Conservation (phyloP, 2,888 invertebrate species). For the Pycnomerus fuliginosus region DNA sequence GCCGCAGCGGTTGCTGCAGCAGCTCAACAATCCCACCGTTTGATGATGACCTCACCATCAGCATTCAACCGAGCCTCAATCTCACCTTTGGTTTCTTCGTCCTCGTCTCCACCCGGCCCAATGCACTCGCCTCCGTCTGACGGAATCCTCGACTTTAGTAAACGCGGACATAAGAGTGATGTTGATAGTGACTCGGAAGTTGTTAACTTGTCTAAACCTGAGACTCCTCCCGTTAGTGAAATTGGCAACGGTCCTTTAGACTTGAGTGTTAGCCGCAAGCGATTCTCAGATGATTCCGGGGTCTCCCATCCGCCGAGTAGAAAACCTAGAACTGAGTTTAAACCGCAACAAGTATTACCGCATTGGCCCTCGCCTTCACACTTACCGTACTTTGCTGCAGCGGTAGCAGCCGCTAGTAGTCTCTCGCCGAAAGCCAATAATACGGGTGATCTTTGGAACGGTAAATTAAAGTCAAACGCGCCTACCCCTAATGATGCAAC, state of each 20-base stretch:
- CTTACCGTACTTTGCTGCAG: slow-evolving; percentile 78
- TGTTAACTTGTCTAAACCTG: slow-evolving; percentile 69
- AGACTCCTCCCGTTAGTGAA: slow-evolving; percentile 55
- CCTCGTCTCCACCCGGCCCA: slow-evolving; percentile 60
- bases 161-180: slow-evolving; percentile 53
- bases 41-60: slow-evolving; percentile 65
- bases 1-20: slow-evolving; percentile 66
- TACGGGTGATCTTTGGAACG: slow-evolving; percentile 66
- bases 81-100: slow-evolving; percentile 72
- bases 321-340: slow-evolving; percentile 68
- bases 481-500: slow-evolving; percentile 78
- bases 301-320: slow-evolving; percentile 65
- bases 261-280: slow-evolving; percentile 72
- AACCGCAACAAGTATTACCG: slow-evolving; percentile 66
- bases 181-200: slow-evolving; percentile 64
- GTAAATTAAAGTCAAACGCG: slow-evolving; percentile 69
- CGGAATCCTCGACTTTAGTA: slow-evolving; percentile 79
- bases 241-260: slow-evolving; percentile 71
- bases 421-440: slow-evolving; percentile 71
- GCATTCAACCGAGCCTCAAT: slow-evolving; percentile 54
- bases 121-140: slow-evolving; percentile 62
- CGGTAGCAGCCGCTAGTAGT: slow-evolving; percentile 71
- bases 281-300: slow-evolving; percentile 60
- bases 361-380: slow-evolving; percentile 77
- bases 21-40: slow-evolving; percentile 70